Conservation (phyloP, 2,797 vertebrate genomes). For the Acridotheres tristis region DNA sequence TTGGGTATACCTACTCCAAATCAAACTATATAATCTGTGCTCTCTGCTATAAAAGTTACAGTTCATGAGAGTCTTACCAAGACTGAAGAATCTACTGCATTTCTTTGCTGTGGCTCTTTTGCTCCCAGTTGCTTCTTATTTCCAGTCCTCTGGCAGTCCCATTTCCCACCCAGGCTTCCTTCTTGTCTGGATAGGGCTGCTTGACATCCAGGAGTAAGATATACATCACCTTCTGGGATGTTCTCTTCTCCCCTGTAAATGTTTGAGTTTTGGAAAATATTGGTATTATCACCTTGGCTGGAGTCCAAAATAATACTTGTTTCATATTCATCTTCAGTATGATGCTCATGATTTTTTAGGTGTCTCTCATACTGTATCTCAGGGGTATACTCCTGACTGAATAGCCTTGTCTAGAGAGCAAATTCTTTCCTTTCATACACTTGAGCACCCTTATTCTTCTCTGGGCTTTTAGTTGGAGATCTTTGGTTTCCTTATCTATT, state of each 20-base stretch:
- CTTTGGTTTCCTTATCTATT: neutral
- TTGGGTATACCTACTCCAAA: neutral
- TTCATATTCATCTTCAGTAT: neutral
- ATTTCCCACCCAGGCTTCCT: neutral
- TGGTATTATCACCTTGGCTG: neutral
- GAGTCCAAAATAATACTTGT: neutral
- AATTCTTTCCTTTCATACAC: neutral
- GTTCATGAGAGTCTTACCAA: neutral
- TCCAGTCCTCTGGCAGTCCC: neutral
- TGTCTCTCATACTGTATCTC: neutral
- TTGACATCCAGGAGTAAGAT: neutral
- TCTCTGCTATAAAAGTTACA: neutral
- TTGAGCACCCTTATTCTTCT: neutral
- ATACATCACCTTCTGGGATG: neutral
- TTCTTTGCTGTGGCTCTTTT: neutral
- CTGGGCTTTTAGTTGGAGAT: neutral
- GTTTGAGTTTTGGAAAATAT: neutral
- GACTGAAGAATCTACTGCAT: neutral
- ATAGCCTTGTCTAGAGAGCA: neutral
- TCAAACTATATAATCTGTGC: neutral
- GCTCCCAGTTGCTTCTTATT: neutral
- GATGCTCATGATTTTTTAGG: neutral
- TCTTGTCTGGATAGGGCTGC: neutral
- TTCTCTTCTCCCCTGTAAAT: neutral
- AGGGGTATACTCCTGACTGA: neutral